These are phyloP conservation scores for Drosophila tripunctata DNA, from an alignment of 2,888 invertebrate species.

Conservation along the genomic window DNA sequence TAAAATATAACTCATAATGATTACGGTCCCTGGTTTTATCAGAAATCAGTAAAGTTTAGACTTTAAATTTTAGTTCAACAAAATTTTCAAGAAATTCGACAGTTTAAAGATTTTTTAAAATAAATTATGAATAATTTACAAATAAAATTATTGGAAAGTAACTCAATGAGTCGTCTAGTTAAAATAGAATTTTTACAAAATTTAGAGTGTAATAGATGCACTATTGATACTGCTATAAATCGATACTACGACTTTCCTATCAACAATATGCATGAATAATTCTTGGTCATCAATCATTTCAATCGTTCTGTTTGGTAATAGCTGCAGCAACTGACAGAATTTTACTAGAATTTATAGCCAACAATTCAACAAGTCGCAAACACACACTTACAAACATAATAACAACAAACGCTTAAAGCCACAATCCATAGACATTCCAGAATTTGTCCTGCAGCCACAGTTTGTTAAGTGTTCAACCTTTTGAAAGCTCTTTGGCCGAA, in stretches of 20 bases:
- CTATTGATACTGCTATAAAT: background rate
- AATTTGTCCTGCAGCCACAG: conserved; percentile 9
- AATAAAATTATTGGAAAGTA: no score
- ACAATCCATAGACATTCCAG: conserved; percentile 14
- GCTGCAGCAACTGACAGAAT: background rate
- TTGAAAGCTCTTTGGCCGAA: conserved; percentile 4
- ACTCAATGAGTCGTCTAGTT: no score
- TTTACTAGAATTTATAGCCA: conserved; percentile 8
- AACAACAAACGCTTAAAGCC: background rate
- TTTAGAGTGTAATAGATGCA: no score
- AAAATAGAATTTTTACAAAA: no score
- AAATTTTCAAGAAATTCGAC: no score
- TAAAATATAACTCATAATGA: no score
- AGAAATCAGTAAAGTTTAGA: no score
- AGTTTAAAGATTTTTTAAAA: no score
- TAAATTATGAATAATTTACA: no score
- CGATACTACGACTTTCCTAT: background rate
- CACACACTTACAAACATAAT: background rate
- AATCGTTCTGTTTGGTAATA: conserved; percentile 2
- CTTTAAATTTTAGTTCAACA: no score
- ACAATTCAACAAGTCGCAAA: conserved; percentile 15
- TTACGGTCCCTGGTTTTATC: no score
- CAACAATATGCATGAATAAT: background rate
- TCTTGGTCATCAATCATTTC: conserved; percentile 4
- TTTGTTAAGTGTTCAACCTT: conserved; percentile 14